These are phyloP conservation scores for Solenodon paradoxus DNA, from an alignment of 2,113 vertebrate genomes.

Conservation along the genomic window DNA sequence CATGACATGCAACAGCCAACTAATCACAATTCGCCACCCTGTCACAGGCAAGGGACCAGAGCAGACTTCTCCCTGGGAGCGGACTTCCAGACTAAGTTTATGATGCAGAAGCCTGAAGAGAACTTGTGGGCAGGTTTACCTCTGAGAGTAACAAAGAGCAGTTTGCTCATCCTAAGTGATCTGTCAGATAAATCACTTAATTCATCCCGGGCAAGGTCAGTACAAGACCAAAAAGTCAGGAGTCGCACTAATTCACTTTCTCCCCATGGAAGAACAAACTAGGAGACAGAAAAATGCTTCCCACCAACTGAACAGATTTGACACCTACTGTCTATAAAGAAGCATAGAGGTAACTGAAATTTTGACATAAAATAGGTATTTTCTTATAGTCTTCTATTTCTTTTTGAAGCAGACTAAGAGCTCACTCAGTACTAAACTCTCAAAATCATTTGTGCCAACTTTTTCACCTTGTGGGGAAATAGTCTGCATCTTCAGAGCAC, in stretches of 20 bases:
- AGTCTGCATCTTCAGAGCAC: background rate
- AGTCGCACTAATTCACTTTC: rapidly evolving
- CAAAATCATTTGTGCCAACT: background rate
- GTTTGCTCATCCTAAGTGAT: background rate
- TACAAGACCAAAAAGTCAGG: background rate
- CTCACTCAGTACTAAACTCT: background rate
- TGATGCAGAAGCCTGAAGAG: background rate
- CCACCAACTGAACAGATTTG: background rate
- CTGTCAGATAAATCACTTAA: background rate
- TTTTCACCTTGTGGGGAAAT: too few relatives aligned
- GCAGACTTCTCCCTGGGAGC: background rate
- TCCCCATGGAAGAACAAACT: background rate
- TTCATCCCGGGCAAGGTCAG: background rate
- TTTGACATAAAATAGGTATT: background rate
- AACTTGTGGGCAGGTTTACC: background rate
- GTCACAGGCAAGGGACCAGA: background rate
- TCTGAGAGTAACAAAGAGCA: background rate
- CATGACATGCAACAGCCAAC: background rate
- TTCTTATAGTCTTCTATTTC: background rate
- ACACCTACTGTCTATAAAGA: background rate
- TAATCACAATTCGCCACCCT: background rate
- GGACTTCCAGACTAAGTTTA: background rate
- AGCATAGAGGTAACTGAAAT: too few relatives aligned
- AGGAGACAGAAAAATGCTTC: background rate
- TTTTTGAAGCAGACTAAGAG: background rate